Conservation (phyloP, 2,797 vertebrate genomes). For the Fistularia tabacaria region DNA sequence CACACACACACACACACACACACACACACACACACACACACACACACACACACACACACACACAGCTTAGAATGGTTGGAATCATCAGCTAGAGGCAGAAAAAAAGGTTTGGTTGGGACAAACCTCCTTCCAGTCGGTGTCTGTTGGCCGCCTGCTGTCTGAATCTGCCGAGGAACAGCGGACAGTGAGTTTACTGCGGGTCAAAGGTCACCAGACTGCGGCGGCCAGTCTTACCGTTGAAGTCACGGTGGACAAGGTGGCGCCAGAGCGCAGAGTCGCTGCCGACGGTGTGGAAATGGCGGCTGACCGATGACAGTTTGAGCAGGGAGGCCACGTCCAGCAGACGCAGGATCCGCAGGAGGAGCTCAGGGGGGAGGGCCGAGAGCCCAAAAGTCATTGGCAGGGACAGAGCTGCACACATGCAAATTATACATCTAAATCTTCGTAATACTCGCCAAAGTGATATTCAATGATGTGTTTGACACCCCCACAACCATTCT, state of each 20-base stretch:
- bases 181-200: neutral
- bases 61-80: neutral
- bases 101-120: slow-evolving; percentile 12
- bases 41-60: neutral
- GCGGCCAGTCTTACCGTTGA: slow-evolving; percentile 71
- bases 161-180: slow-evolving; percentile 25
- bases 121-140: slow-evolving; percentile 74
- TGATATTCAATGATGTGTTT: no score
- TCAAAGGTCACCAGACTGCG: neutral
- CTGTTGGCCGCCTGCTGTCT: slow-evolving; percentile 36
- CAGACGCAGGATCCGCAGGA: slow-evolving; percentile 85
- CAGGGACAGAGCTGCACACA: slow-evolving; percentile 81
- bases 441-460: no score
- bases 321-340: slow-evolving; percentile 82
- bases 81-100: neutral
- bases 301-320: slow-evolving; percentile 80
- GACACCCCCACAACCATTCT: neutral
- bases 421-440: no score
- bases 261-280: slow-evolving; percentile 88
- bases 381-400: slow-evolving; percentile 88
- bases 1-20: no score
- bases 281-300: slow-evolving; percentile 71
- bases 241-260: slow-evolving; percentile 86
- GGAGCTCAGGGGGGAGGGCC: slow-evolving; percentile 86
- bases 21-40: slow-evolving; percentile 10